phyloP scores from a whole-genome alignment of 2,113 vertebrate species.

The Genyomyrus donnyi region DNA sequence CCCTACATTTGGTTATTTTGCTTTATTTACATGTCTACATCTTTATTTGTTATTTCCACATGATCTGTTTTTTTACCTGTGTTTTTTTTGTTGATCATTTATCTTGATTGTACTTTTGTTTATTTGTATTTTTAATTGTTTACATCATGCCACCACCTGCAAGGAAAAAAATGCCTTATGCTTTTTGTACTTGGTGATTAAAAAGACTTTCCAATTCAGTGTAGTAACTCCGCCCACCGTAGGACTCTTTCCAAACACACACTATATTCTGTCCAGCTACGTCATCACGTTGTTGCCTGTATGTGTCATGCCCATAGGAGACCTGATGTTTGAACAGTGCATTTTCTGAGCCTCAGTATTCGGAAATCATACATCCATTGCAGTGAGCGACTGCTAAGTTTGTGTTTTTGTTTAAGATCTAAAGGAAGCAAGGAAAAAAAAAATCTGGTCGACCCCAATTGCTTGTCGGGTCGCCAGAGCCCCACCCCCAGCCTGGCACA shows the following conservation, averaged over 20 bases:
- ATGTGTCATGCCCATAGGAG: background rate
- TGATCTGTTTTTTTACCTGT: background rate
- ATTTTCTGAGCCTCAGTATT: background rate
- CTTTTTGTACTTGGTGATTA: background rate
- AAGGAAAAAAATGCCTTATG: background rate
- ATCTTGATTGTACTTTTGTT: background rate
- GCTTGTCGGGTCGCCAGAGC: conserved; percentile 37
- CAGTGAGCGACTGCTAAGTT: background rate
- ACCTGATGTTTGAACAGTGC: background rate
- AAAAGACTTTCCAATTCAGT: background rate
- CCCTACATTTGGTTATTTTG: background rate
- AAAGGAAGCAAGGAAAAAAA: background rate
- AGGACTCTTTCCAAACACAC: background rate
- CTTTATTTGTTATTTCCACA: background rate
- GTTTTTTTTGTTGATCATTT: background rate
- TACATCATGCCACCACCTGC: background rate
- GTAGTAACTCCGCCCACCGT: background rate
- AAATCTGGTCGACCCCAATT: background rate
- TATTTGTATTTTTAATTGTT: background rate
- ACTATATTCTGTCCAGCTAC: background rate
- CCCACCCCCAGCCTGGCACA: conserved; percentile 47
- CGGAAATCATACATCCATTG: background rate
- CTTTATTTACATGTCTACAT: background rate
- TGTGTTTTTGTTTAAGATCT: background rate
- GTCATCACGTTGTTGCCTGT: background rate